These are phyloP conservation scores for Listronotus oregonensis DNA, from an alignment of 1,140 invertebrate species.

Conservation along the genomic window DNA sequence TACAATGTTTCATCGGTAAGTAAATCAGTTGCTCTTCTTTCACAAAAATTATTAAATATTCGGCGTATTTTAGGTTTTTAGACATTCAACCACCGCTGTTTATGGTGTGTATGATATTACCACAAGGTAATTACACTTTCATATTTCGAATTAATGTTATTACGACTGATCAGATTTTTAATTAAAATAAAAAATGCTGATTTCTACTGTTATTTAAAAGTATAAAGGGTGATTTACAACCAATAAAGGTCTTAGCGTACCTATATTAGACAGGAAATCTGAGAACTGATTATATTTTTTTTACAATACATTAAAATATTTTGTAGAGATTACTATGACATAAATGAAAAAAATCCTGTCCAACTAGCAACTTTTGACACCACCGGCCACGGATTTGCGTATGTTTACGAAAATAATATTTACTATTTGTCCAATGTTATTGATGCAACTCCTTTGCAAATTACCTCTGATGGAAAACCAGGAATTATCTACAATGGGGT, in stretches of 20 bases:
- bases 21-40: constrained; percentile 25
- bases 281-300: too few species aligned
- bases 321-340: constrained; percentile 53
- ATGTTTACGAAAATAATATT: constrained; percentile 79
- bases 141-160: too few species aligned
- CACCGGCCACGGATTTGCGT: constrained; percentile 67
- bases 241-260: too few species aligned
- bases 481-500: constrained; percentile 78
- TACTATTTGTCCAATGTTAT: constrained; percentile 66
- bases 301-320: constrained; percentile 1
- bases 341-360: constrained; percentile 53
- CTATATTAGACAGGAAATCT: too few species aligned
- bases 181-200: too few species aligned
- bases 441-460: constrained; percentile 24
- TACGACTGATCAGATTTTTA: too few species aligned
- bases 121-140: constrained; percentile 55
- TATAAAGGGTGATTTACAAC: too few species aligned
- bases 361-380: constrained; percentile 65
- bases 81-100: constrained; percentile 66
- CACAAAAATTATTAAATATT: neutral
- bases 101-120: constrained; percentile 63
- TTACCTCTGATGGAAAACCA: constrained; percentile 61
- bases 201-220: too few species aligned
- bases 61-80: constrained; percentile 50
- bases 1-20: constrained; percentile 59